phyloP scores from a whole-genome alignment of 2,797 vertebrate genomes.

The Coendou prehensilis region DNA sequence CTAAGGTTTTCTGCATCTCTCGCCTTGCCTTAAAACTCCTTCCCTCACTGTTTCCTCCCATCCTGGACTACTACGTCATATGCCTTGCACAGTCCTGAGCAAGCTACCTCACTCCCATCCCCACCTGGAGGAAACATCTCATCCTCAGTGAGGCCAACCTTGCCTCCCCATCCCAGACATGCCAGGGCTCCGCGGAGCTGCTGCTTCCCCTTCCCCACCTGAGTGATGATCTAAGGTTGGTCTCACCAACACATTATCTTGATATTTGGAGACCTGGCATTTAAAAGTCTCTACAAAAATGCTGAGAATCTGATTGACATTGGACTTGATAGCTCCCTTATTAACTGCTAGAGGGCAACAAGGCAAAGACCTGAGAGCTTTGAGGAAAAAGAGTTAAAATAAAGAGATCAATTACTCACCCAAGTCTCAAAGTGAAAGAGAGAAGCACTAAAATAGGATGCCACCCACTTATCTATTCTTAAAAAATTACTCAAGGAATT shows the following conservation, averaged over 20 bases:
- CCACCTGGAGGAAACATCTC: neutral
- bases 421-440: conserved; percentile 61
- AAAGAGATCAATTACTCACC: neutral
- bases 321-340: neutral
- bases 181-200: neutral
- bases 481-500: conserved; percentile 72
- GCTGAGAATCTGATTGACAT: neutral
- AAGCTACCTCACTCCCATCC: neutral
- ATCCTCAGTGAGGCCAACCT: neutral
- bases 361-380: neutral
- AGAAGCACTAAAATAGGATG: conserved; percentile 71
- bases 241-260: neutral
- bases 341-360: conserved; percentile 8
- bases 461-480: conserved; percentile 57
- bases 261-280: neutral
- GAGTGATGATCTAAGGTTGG: neutral
- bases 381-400: conserved; percentile 49
- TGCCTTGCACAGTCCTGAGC: neutral
- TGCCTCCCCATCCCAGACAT: neutral
- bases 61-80: neutral
- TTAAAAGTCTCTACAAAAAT: neutral
- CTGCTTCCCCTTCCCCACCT: neutral
- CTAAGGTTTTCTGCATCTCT: neutral
- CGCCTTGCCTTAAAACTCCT: neutral
- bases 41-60: neutral